Evolutionary conservation across 2,888 invertebrate species (phyloP).

Genomic region (Clitarchus hookeri): DNA sequence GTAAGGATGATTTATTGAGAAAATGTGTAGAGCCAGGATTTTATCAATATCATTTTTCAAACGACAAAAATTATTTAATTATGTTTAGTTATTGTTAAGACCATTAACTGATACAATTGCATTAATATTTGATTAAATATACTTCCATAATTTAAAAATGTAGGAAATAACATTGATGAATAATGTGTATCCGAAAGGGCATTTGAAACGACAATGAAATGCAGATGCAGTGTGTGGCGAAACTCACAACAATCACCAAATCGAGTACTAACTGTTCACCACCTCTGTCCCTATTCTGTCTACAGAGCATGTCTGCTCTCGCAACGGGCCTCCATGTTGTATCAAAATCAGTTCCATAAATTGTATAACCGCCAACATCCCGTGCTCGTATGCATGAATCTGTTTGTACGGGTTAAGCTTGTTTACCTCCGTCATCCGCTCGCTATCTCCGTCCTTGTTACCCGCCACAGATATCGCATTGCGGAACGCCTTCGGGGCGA

Average conservation of each 20-base stretch:
- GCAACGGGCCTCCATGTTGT: not conserved
- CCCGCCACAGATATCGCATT: not conserved
- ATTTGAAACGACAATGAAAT: too few relatives aligned
- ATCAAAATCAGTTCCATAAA: not conserved
- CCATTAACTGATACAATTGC: too few relatives aligned
- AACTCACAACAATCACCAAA: not conserved
- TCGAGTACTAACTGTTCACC: not conserved
- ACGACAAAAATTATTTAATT: too few relatives aligned
- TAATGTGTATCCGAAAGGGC: too few relatives aligned
- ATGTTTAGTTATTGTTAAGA: too few relatives aligned
- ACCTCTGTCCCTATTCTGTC: not conserved
- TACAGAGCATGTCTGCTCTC: not conserved
- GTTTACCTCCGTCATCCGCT: constrained; percentile 2
- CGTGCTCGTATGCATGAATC: not conserved
- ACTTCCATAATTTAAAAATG: too few relatives aligned
- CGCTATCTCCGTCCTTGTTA: not conserved
- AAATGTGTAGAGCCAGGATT: too few relatives aligned
- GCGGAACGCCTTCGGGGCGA: constrained; percentile 7
- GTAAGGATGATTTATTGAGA: too few relatives aligned
- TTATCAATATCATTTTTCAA: too few relatives aligned
- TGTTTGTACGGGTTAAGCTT: constrained; percentile 2
- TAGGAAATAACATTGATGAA: too few relatives aligned
- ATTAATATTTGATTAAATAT: too few relatives aligned
- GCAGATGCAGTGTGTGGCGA: too few relatives aligned
- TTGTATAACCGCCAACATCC: not conserved